Percentiles rank a stretch among this genome's conserved stretches.
These are phyloP conservation scores for Drosophila punjabiensis DNA, from an alignment of 1,140 invertebrate genomes.

Conservation along the genomic window DNA sequence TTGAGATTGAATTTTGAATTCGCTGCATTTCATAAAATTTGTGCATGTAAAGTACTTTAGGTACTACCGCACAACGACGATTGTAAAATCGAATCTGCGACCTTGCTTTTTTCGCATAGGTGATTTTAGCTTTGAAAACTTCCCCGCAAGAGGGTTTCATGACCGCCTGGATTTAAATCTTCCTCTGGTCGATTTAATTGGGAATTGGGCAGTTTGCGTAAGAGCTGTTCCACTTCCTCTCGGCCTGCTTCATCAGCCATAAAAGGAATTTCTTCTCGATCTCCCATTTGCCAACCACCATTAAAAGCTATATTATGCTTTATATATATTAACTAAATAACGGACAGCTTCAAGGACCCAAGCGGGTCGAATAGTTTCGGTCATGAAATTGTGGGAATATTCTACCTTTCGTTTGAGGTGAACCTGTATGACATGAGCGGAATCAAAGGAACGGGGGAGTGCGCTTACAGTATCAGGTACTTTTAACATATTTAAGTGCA, in stretches of 20 bases:
- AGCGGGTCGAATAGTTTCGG: conserved; percentile 1
- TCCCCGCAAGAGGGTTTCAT: neutral
- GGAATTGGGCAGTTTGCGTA: neutral
- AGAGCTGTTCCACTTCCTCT: neutral
- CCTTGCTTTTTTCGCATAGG: neutral
- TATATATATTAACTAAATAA: neutral
- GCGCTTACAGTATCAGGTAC: neutral
- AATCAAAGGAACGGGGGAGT: neutral
- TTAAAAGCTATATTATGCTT: neutral
- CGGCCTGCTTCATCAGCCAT: neutral
- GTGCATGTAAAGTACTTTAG: neutral
- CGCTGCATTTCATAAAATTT: neutral
- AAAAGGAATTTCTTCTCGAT: neutral
- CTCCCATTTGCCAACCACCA: neutral
- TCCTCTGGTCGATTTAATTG: neutral
- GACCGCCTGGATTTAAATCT: neutral
- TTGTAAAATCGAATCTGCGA: neutral
- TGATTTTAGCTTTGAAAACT: neutral
- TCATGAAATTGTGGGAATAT: neutral
- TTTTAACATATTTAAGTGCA: too few relatives aligned
- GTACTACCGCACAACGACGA: neutral
- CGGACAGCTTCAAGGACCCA: neutral
- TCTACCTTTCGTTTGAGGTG: neutral
- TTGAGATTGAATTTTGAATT: neutral
- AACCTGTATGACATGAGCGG: neutral